Evolutionary conservation across 2,888 invertebrate genomes (phyloP).

Genomic region (Athripsodes cinereus): DNA sequence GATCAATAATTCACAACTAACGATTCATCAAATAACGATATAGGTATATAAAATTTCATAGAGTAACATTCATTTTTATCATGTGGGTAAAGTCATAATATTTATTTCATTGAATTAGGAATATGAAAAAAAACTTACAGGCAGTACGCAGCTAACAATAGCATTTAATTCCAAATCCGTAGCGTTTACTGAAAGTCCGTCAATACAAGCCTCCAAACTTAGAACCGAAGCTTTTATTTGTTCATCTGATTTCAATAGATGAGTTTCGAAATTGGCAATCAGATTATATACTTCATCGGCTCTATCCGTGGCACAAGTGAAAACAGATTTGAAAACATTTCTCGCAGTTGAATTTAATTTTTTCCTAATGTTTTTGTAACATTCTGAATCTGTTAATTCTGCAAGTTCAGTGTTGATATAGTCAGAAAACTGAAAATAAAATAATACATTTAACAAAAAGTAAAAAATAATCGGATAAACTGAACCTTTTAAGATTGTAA

Average conservation of each 20-base stretch:
- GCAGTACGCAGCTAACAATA: not conserved
- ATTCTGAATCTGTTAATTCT: not conserved
- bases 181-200: not conserved
- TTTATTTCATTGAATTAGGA: not conserved
- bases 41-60: too few species aligned
- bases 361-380: not conserved
- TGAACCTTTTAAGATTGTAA: too few species aligned
- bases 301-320: not conserved
- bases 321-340: not conserved
- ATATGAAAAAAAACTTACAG: not conserved
- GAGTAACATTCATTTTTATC: too few species aligned
- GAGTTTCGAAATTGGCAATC: not conserved
- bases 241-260: not conserved
- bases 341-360: not conserved
- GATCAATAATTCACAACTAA: too few species aligned
- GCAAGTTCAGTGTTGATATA: not conserved
- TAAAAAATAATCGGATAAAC: too few species aligned
- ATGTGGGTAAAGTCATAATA: too few species aligned
- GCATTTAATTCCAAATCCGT: not conserved
- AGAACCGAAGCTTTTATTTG: not conserved
- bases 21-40: too few species aligned
- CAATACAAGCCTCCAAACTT: not conserved
- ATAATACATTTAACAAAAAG: too few species aligned
- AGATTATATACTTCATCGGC: not conserved
- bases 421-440: not conserved